Evolutionary conservation across 2,113 vertebrate genomes (phyloP).

Genomic region (human (Homo sapiens)): GRCh38 chr6:71066501-71067000

Average conservation of each 20-base stretch:
- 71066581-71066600: slow-evolving; percentile 26
- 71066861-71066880: neutral
- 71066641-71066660: neutral
- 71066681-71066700: neutral
- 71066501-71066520: neutral
- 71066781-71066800: neutral
- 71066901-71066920: neutral
- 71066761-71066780: neutral
- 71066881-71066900: neutral
- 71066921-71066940: neutral
- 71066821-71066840: neutral
- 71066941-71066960: neutral
- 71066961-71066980: neutral
- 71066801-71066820: neutral
- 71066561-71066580: slow-evolving; percentile 2
- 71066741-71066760: neutral
- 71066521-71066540: neutral
- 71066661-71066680: slow-evolving; percentile 17
- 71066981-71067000: neutral
- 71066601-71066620: neutral
- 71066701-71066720: neutral
- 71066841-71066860: neutral
- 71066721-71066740: neutral
- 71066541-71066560: neutral
- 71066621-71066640: neutral